phyloP scores from a whole-genome alignment of 2,113 vertebrate genomes.

The Labeo rohita region DNA sequence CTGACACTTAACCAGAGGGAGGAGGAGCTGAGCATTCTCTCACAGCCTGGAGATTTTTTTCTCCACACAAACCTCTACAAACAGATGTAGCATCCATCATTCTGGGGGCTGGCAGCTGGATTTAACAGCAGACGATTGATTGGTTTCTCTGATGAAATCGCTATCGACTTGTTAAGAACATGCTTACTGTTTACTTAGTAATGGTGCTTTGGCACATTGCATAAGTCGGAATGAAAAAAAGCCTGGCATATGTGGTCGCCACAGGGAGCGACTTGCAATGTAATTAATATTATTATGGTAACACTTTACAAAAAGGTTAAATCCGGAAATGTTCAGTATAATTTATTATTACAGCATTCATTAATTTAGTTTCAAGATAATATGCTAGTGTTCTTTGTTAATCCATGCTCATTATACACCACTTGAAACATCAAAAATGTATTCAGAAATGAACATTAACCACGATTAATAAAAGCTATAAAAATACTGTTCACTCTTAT shows the following conservation, averaged over 20 bases:
- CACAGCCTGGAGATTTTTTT: conserved; percentile 35
- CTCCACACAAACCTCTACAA: conserved; percentile 38
- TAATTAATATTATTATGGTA: background rate
- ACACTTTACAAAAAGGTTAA: background rate
- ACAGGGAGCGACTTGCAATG: background rate
- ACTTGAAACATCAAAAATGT: background rate
- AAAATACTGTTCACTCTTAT: background rate
- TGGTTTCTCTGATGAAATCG: conserved; percentile 40
- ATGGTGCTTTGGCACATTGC: conserved; percentile 11
- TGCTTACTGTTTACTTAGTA: conserved; percentile 38
- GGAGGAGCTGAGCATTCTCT: conserved; percentile 65
- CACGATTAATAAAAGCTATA: background rate
- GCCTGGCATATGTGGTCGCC: background rate
- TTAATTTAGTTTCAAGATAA: background rate
- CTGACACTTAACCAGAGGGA: conserved; percentile 51
- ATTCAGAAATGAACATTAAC: background rate
- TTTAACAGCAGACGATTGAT: conserved; percentile 44
- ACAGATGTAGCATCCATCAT: conserved; percentile 38
- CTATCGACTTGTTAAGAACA: conserved; percentile 8
- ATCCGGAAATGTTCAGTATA: background rate
- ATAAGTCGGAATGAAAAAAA: background rate
- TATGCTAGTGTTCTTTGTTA: background rate
- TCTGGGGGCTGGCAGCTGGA: conserved; percentile 25
- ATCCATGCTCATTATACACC: background rate
- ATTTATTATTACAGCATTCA: background rate